Evolutionary conservation across 2,797 vertebrate species (phyloP).

Genomic region (Synanceia verrucosa): DNA sequence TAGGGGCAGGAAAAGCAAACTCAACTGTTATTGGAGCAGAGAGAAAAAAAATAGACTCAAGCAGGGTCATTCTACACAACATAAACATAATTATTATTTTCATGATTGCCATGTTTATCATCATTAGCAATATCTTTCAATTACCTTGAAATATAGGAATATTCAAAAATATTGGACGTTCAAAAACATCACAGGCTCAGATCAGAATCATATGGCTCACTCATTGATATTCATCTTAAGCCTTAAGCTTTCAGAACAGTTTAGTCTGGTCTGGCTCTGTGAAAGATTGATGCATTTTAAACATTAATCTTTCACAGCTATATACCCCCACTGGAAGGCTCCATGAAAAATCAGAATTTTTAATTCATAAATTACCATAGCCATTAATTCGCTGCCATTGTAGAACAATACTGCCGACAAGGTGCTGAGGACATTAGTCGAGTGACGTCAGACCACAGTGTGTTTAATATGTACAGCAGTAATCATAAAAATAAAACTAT

Average conservation of each 20-base stretch:
- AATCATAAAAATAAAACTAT: slow-evolving; percentile 31
- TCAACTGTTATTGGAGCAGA: too few species aligned
- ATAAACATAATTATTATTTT: slow-evolving; percentile 18
- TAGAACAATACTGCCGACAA: slow-evolving; percentile 25
- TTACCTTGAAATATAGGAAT: slow-evolving; percentile 1
- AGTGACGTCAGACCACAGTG: slow-evolving; percentile 25
- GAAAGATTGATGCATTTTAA: slow-evolving; percentile 76
- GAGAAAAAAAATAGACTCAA: too few species aligned
- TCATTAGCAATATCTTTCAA: background rate
- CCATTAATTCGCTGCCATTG: slow-evolving; percentile 48
- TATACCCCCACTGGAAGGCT: slow-evolving; percentile 45
- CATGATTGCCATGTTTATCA: slow-evolving; percentile 10
- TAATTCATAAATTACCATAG: slow-evolving; percentile 44
- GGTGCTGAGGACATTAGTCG: slow-evolving; percentile 17
- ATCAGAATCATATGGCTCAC: slow-evolving; percentile 4
- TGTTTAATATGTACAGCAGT: slow-evolving; percentile 19
- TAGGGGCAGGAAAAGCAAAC: too few species aligned
- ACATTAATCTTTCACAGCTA: slow-evolving; percentile 73
- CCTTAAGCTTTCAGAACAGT: slow-evolving; percentile 49
- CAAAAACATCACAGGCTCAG: slow-evolving; percentile 1
- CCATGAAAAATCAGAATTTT: slow-evolving; percentile 53
- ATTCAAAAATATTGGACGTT: background rate
- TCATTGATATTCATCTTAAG: slow-evolving; percentile 63
- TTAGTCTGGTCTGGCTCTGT: slow-evolving; percentile 63
- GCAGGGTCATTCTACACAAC: too few species aligned